phyloP scores from a whole-genome alignment of 2,888 invertebrate species.

The Thelaira solivaga region DNA sequence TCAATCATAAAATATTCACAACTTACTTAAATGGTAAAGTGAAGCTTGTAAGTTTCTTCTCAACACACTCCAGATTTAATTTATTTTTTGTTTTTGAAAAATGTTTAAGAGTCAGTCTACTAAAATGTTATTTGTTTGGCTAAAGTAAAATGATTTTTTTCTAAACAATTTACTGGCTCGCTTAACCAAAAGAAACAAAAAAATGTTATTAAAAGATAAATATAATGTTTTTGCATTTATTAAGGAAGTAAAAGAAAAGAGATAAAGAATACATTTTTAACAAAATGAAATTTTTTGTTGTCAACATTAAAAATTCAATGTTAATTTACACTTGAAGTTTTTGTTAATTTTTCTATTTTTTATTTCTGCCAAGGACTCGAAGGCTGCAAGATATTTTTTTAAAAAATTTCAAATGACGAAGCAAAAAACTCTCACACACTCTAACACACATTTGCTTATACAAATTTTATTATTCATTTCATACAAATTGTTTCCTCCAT shows the following conservation, averaged over 20 bases:
- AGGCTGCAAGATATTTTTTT: neutral
- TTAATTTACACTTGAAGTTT: constrained; percentile 63
- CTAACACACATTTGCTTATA: no score
- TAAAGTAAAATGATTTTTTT: constrained; percentile 14
- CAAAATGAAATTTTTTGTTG: constrained; percentile 27
- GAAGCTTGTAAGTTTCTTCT: no score
- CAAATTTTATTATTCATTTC: no score
- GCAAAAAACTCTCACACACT: no score
- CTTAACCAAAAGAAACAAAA: neutral
- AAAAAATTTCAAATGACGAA: no score
- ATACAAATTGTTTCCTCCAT: no score
- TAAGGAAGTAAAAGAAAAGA: neutral
- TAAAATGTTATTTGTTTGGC: constrained; percentile 25
- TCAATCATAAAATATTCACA: neutral
- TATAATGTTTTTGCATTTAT: constrained; percentile 27
- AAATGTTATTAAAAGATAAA: constrained; percentile 25
- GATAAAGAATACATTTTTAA: no score
- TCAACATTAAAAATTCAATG: constrained; percentile 60
- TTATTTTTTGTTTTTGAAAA: neutral
- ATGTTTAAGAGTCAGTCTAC: neutral
- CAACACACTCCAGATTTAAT: no score
- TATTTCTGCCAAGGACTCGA: constrained; percentile 1
- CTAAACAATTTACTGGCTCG: constrained; percentile 5
- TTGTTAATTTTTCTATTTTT: constrained; percentile 1
- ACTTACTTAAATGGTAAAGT: no score